Evolutionary conservation across 2,888 invertebrate species (phyloP).

Genomic region (Agrochola macilenta): DNA sequence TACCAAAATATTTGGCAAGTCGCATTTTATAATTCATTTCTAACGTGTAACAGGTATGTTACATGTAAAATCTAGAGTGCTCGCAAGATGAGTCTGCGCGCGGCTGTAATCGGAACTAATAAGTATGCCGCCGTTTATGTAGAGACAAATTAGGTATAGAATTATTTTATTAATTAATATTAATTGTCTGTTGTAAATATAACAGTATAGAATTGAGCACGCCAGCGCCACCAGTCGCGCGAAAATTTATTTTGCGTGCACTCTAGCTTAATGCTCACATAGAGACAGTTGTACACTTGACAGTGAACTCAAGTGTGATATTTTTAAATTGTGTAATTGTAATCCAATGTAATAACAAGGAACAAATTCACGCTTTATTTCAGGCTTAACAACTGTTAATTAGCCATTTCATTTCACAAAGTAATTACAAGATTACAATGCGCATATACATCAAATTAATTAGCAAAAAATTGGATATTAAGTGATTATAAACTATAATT

Average conservation of each 20-base stretch:
- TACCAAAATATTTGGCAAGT: not conserved
- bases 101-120: too few relatives aligned
- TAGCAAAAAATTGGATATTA: conserved; percentile 13
- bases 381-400: conserved; percentile 13
- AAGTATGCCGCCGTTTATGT: too few relatives aligned
- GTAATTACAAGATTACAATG: conserved; percentile 21
- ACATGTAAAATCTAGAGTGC: not conserved
- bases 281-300: not conserved
- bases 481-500: conserved; percentile 61
- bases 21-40: not conserved
- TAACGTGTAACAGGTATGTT: not conserved
- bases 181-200: too few relatives aligned
- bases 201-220: too few relatives aligned
- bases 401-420: conserved; percentile 37
- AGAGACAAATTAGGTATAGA: too few relatives aligned
- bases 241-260: too few relatives aligned
- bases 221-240: too few relatives aligned
- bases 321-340: not conserved
- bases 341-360: conserved; percentile 16
- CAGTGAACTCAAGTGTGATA: not conserved
- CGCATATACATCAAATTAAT: conserved; percentile 15
- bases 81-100: too few relatives aligned
- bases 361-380: conserved; percentile 28
- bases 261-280: not conserved
- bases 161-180: too few relatives aligned